These are phyloP conservation scores for Lacerta bilineata DNA, from an alignment of 2,797 vertebrate species.

Conservation along the genomic window DNA sequence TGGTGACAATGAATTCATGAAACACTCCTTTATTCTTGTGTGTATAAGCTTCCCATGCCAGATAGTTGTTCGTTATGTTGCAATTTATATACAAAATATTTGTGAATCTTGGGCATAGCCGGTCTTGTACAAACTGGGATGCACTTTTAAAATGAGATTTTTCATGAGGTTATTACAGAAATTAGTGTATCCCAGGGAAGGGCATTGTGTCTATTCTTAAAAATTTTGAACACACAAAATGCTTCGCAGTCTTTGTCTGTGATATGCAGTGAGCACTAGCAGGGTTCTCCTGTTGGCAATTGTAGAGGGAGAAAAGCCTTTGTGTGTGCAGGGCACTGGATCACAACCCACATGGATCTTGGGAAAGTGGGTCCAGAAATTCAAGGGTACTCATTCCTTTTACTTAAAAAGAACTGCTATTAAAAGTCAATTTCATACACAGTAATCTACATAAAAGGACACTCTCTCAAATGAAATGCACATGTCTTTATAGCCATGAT, in stretches of 20 bases:
- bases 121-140: slow-evolving; percentile 4
- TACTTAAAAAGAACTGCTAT: background rate
- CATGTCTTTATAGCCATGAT: background rate
- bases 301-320: background rate
- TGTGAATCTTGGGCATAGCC: background rate
- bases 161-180: slow-evolving; percentile 25
- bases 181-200: background rate
- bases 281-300: background rate
- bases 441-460: background rate
- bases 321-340: background rate
- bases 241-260: background rate
- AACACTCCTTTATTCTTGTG: background rate
- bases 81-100: background rate
- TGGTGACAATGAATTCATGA: background rate
- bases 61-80: slow-evolving; percentile 7
- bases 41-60: background rate
- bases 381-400: background rate
- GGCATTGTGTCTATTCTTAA: background rate
- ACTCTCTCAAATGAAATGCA: background rate
- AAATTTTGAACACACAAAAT: background rate
- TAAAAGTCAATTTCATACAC: background rate
- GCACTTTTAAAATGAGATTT: slow-evolving; percentile 27
- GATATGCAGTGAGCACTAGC: background rate
- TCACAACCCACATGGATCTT: background rate
- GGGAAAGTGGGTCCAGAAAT: background rate